Evolutionary conservation across 2,797 vertebrate species (phyloP).

Genomic region (Fratercula arctica): DNA sequence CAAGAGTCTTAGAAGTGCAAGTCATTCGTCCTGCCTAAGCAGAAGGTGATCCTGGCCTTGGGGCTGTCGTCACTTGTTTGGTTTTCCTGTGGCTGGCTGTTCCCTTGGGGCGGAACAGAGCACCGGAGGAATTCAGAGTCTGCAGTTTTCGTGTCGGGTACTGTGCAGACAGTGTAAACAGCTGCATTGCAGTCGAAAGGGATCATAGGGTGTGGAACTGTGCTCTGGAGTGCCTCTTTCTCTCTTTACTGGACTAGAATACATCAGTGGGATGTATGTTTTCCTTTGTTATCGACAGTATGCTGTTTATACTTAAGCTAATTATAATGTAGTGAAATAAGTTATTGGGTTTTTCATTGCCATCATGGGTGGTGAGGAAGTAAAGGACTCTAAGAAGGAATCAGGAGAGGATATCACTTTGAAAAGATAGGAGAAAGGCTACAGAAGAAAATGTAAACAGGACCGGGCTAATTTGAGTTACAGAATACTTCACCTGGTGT

Average conservation of each 20-base stretch:
- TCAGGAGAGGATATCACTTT: background rate
- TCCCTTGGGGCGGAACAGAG: background rate
- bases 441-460: background rate
- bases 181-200: background rate
- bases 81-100: background rate
- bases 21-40: background rate
- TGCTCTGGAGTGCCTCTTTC: background rate
- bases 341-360: background rate
- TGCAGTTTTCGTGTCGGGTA: background rate
- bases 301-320: background rate
- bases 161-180: background rate
- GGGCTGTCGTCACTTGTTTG: rapidly evolving
- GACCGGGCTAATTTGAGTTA: background rate
- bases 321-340: background rate
- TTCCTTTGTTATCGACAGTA: background rate
- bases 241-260: background rate
- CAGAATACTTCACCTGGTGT: background rate
- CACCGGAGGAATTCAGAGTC: background rate
- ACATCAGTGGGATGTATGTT: background rate
- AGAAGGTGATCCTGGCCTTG: background rate
- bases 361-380: background rate
- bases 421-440: background rate
- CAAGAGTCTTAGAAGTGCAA: background rate
- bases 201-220: background rate
- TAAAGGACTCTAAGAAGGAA: background rate